Evolutionary conservation across 2,797 vertebrate species (phyloP).

Genomic region (Pangasius sanitwongsei): DNA sequence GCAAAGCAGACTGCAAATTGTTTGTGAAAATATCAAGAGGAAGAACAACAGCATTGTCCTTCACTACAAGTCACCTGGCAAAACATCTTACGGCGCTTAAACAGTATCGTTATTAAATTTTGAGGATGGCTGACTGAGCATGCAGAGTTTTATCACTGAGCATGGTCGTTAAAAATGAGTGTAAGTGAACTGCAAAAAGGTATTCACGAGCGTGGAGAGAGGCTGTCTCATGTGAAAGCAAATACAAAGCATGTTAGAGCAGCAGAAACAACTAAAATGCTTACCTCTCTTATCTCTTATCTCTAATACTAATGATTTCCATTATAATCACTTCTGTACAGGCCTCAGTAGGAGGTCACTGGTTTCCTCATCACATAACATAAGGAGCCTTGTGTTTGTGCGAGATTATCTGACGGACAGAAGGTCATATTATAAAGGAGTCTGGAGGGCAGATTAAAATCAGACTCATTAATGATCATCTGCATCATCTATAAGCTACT

Average conservation of each 20-base stretch:
- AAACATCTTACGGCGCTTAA: not conserved
- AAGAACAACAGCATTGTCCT: not conserved
- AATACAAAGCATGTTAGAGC: not conserved
- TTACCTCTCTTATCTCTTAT: not conserved
- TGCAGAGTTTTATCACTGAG: not conserved
- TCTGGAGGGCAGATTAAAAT: constrained; percentile 39
- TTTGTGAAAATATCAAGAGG: not conserved
- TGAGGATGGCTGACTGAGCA: not conserved
- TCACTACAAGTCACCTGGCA: not conserved
- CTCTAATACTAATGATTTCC: not conserved
- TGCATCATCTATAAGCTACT: constrained; percentile 49
- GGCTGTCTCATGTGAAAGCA: not conserved
- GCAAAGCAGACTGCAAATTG: not conserved
- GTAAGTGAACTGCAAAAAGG: not conserved
- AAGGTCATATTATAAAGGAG: constrained; percentile 32
- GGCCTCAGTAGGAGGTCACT: not conserved
- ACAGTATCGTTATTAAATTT: not conserved
- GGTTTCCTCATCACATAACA: not conserved
- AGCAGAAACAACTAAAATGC: not conserved
- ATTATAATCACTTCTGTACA: not conserved
- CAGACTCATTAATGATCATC: constrained; percentile 33
- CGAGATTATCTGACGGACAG: constrained; percentile 30
- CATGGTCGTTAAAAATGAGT: not conserved
- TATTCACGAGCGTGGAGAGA: not conserved
- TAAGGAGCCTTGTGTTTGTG: not conserved